Base-by-base conservation (phyloP, 2,113 vertebrate genomes). In the Anhinga rufa region DNA sequence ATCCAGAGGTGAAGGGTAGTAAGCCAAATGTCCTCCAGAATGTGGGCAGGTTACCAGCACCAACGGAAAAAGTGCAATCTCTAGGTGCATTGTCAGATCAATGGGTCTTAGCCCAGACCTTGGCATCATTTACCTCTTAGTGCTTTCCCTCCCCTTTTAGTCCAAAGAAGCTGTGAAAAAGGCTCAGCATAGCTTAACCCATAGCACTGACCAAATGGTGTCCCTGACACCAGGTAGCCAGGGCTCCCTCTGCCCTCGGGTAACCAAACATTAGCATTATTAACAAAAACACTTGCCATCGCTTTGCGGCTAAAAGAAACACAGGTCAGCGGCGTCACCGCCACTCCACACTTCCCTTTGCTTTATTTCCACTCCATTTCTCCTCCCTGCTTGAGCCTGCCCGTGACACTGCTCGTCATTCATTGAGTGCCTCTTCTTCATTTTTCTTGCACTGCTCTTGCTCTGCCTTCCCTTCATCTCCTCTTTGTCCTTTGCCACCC, bases 291-390 rank as follows among this genome's bases (percentile, higher is more conserved):
- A 9, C 24, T 80, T 78, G 26, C 66, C 78, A 38, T 69, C 34
- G 1, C 78, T 91, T 66, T 55, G 49, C 46, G 90, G 51, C 68
- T 72, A 4, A 4, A 60, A 65, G 51, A 64, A 61, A 40, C 86
- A 55, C 60, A 79, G 69, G 68, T 79, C 86, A 88, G 64, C 65
- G 54, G 28, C 44, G 28, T 28, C 60, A 18, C 9, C 2, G 6
- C 82, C 55, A 36, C 78, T 71, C 68, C 60, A 68, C 38, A 6
- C 34, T 46, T 92, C 20, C 68, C 38, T 90, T 62, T 74, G 48
- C 90, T 95, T 68, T 64, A 19, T 62, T 92, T 89, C 91, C 61
- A 79, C 77, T 76, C 66, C 77, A 36, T 95, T 93, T 90, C 94
- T 96, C 46, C 90, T 88, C 85, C 14, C 72, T 60, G 68, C 72